Base-by-base conservation (phyloP, 2,888 invertebrate genomes). In the Anaspis maculata region DNA sequence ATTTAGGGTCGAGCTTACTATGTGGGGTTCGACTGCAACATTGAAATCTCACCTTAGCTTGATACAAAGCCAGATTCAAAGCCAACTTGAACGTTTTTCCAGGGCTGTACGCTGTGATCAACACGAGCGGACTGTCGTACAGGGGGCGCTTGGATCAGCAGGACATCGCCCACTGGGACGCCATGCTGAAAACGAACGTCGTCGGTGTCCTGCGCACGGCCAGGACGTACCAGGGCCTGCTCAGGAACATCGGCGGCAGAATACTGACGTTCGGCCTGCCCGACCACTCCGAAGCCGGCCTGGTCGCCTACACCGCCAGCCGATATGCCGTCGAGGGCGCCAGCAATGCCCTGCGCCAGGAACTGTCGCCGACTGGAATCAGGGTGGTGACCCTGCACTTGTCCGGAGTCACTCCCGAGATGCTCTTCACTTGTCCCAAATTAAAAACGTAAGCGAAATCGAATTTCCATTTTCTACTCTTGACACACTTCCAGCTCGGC, bases 21-120 rank as follows among this genome's bases (percentile, higher is more conserved):
- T n/a, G n/a, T n/a, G n/a, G n/a, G n/a, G n/a, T n/a, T n/a, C n/a
- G n/a, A n/a, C n/a, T n/a, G n/a, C n/a, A n/a, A n/a, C n/a, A n/a
- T n/a, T n/a, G n/a, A n/a, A n/a, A n/a, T n/a, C n/a, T n/a, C n/a
- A n/a, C n/a, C n/a, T n/a, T n/a, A n/a, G n/a, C n/a, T n/a, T n/a
- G n/a, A n/a, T n/a, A n/a, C n/a, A n/a, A n/a, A n/a, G n/a, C n/a
- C n/a, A n/a, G n/a, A n/a, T n/a, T n/a, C n/a, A n/a, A n/a, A n/a
- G n/a, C n/a, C n/a, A n/a, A n/a, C n/a, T n/a, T n/a, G n/a, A n/a
- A 19, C 19, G 12, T 13, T 37, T 48, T 66, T 64, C 2, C 61
- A 83, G 83, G 83, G 41, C 71, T 84, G 33, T 83, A 85, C 77
- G 85, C 86, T 27, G 83, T 88, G 14, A 77, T 88, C 42, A 86